These are phyloP conservation scores for Elegia similella DNA, from an alignment of 2,888 invertebrate species.

Conservation along the genomic window DNA sequence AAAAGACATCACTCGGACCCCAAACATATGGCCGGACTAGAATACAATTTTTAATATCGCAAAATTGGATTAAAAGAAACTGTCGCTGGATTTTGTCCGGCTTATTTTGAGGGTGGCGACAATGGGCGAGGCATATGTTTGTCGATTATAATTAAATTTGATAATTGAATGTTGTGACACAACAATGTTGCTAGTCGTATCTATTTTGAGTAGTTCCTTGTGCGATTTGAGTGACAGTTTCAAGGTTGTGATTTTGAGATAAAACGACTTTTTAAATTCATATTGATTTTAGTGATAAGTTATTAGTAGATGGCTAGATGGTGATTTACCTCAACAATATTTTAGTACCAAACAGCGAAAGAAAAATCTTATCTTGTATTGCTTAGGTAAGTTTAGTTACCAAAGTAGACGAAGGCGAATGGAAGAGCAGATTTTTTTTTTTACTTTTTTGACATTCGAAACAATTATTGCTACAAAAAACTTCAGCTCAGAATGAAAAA, in stretches of 20 bases:
- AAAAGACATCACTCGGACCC: constrained; percentile 50
- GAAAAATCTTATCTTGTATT: no score
- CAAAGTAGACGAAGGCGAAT: no score
- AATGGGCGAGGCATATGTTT: constrained; percentile 51
- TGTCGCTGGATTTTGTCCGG: constrained; percentile 55
- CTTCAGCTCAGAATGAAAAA: no score
- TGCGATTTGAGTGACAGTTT: background rate
- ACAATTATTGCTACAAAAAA: no score
- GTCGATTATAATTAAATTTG: constrained; percentile 53
- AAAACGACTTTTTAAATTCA: background rate
- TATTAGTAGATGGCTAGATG: no score
- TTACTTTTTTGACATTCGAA: no score
- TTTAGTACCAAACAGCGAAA: no score
- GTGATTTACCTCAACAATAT: no score
- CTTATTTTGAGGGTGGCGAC: constrained; percentile 55
- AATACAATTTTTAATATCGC: constrained; percentile 53
- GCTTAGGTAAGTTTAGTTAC: no score
- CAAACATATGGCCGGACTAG: constrained; percentile 61
- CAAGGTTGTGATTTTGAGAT: background rate
- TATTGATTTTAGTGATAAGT: background rate
- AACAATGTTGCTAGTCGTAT: constrained; percentile 22
- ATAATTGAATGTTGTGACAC: constrained; percentile 59
- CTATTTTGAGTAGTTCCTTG: constrained; percentile 17
- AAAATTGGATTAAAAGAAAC: constrained; percentile 72
- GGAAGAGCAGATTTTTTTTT: no score